These are phyloP conservation scores for Eueides isabella DNA, from an alignment of 1,140 invertebrate genomes.

Conservation along the genomic window DNA sequence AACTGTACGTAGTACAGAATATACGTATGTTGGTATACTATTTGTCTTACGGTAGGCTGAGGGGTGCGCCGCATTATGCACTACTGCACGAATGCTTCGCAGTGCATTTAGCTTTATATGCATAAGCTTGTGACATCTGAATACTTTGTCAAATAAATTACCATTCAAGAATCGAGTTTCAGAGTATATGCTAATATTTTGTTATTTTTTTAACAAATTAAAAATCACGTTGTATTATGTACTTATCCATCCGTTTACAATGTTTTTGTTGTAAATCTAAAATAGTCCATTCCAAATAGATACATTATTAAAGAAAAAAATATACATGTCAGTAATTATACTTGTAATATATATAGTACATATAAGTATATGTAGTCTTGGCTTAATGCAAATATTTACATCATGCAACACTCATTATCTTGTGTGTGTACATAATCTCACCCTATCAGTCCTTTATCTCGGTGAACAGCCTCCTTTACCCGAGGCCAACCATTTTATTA, in stretches of 20 bases:
- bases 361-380: not conserved
- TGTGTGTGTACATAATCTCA: constrained; percentile 57
- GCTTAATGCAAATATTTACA: constrained; percentile 30
- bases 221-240: too few relatives aligned
- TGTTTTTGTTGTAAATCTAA: too few relatives aligned
- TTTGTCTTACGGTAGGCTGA: not conserved
- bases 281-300: too few relatives aligned
- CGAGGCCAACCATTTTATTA: constrained; percentile 37
- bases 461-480: constrained; percentile 49
- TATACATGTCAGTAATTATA: too few relatives aligned
- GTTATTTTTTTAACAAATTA: too few relatives aligned
- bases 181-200: not conserved
- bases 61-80: constrained; percentile 6
- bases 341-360: too few relatives aligned
- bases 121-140: not conserved
- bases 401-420: constrained; percentile 62
- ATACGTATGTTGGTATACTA: not conserved
- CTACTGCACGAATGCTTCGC: not conserved
- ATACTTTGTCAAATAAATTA: not conserved
- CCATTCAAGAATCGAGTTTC: not conserved
- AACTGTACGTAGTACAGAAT: not conserved
- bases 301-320: too few relatives aligned
- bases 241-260: too few relatives aligned
- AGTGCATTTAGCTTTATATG: not conserved
- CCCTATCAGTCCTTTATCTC: constrained; percentile 59